A percentile compares a stretch with the other conserved stretches of the same genome.
Conservation (phyloP, 1,140 invertebrate species). For the Diuraphis noxia region DNA sequence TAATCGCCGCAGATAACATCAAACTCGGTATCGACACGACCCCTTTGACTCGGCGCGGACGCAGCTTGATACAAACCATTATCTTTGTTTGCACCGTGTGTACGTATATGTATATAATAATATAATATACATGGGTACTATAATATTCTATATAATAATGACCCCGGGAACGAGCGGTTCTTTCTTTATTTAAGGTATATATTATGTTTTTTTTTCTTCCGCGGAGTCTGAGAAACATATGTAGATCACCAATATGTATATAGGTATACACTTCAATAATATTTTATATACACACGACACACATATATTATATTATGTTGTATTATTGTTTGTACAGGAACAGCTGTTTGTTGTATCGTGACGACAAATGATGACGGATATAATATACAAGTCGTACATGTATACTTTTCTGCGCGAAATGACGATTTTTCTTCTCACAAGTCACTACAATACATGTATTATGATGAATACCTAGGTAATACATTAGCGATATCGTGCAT, state of each 20-base stretch:
- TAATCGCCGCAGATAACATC: conserved; percentile 52
- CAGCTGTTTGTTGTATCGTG: background rate
- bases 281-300: background rate
- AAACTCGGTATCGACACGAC: conserved; percentile 52
- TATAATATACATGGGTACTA: background rate
- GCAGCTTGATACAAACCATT: conserved; percentile 53
- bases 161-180: conserved; percentile 36
- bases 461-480: background rate
- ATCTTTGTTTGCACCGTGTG: conserved; percentile 40
- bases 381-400: background rate
- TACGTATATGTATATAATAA: background rate
- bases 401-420: background rate
- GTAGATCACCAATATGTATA: conserved; percentile 4
- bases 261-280: background rate
- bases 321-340: background rate
- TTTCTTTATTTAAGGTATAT: background rate
- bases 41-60: conserved; percentile 48
- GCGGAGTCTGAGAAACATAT: conserved; percentile 37
- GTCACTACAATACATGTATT: no score
- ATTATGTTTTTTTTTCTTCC: background rate
- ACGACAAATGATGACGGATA: background rate
- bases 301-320: background rate
- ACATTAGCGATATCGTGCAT: background rate
- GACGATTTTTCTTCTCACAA: no score
- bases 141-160: background rate